These are phyloP conservation scores for Kryptolebias marmoratus DNA, from an alignment of 2,113 vertebrate genomes.

Conservation along the genomic window DNA sequence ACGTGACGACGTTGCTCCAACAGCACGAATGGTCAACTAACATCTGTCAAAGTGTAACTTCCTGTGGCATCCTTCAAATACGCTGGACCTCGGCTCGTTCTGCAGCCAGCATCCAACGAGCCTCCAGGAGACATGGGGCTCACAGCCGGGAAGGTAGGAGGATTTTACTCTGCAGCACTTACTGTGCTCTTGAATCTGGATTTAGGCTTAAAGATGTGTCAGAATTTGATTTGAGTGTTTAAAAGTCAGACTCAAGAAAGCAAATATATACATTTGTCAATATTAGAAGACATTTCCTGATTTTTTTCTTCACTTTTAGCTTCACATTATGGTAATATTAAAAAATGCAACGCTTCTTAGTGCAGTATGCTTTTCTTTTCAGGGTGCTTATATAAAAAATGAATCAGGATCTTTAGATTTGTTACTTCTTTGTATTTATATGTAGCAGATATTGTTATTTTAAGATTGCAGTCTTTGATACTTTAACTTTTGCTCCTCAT, in stretches of 20 bases:
- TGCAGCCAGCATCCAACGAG: slow-evolving; percentile 26
- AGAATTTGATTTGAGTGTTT: too few relatives aligned
- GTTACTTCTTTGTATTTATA: background rate
- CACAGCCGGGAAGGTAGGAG: slow-evolving; percentile 49
- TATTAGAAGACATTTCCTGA: too few relatives aligned
- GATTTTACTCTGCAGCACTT: background rate
- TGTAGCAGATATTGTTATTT: background rate
- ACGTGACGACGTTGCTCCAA: background rate
- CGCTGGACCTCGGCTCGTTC: background rate
- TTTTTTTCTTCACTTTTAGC: too few relatives aligned
- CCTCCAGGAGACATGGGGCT: slow-evolving; percentile 29
- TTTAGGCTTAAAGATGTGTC: background rate
- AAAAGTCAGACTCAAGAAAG: too few relatives aligned
- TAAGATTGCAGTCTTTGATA: background rate
- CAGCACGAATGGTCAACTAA: slow-evolving; percentile 53
- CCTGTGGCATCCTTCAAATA: slow-evolving; percentile 5
- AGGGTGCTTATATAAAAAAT: too few relatives aligned
- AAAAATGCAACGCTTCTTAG: too few relatives aligned
- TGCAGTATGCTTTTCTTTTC: too few relatives aligned
- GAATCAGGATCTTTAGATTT: too few relatives aligned
- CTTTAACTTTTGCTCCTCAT: background rate
- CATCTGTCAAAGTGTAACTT: slow-evolving; percentile 55
- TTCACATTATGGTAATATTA: too few relatives aligned
- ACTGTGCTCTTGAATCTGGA: background rate
- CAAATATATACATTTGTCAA: too few relatives aligned